A percentile compares a stretch with the other conserved stretches of the same genome.
Evolutionary conservation across 2,797 vertebrate species (phyloP).

Genomic region (Xenentodon cancila): DNA sequence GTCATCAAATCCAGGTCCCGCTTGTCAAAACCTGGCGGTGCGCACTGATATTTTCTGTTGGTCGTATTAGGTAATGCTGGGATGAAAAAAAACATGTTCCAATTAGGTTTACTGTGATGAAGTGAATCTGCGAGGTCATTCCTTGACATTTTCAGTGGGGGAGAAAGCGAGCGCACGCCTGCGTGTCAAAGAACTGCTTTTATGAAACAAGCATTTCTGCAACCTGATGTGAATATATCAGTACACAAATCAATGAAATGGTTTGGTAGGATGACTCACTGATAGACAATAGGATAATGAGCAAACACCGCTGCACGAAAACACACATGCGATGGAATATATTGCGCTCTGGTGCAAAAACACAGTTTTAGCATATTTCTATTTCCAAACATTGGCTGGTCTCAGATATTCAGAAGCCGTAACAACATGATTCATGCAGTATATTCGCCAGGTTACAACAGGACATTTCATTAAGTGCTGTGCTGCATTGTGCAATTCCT

Average conservation of each 20-base stretch:
- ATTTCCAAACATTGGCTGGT: no score
- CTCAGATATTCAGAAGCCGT: background rate
- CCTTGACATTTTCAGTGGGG: slow-evolving; percentile 58
- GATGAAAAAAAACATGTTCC: slow-evolving; percentile 28
- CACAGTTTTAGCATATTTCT: no score
- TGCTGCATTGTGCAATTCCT: slow-evolving; percentile 15
- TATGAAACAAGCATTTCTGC: slow-evolving; percentile 2
- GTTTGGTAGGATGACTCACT: background rate
- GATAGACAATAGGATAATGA: background rate
- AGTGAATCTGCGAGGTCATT: slow-evolving; percentile 42
- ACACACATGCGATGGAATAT: background rate
- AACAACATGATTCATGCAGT: background rate
- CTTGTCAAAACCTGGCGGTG: slow-evolving; percentile 25
- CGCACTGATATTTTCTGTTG: slow-evolving; percentile 44
- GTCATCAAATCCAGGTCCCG: slow-evolving; percentile 10
- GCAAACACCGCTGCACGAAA: slow-evolving; percentile 3
- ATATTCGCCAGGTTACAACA: background rate
- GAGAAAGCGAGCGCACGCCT: slow-evolving; percentile 2
- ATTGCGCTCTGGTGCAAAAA: background rate
- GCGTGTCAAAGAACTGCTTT: slow-evolving; percentile 26
- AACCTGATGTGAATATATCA: slow-evolving; percentile 2
- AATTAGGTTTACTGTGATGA: slow-evolving; percentile 46
- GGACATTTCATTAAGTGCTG: background rate
- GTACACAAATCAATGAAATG: slow-evolving; percentile 2
- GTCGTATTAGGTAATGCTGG: slow-evolving; percentile 52